These are phyloP conservation scores for Myathropa florea DNA, from an alignment of 2,888 invertebrate genomes.

Conservation along the genomic window DNA sequence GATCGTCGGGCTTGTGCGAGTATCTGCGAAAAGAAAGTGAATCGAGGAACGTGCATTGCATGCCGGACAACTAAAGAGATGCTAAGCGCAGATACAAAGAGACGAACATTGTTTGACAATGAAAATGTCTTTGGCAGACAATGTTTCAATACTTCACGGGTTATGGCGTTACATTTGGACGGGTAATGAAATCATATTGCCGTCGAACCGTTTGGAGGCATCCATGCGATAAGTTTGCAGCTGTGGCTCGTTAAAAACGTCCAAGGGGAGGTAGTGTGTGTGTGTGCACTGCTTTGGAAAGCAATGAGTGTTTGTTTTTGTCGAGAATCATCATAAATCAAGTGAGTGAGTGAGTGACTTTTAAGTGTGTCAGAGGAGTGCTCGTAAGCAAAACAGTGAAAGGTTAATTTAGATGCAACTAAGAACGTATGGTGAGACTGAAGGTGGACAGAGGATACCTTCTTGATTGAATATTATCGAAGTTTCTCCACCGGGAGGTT, in stretches of 20 bases:
- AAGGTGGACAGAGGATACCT: not conserved
- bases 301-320: not conserved
- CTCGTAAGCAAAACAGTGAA: not conserved
- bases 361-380: not conserved
- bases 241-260: constrained; percentile 1
- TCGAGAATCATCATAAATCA: not conserved
- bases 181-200: not conserved
- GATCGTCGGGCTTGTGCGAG: not conserved
- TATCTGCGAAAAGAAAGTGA: not conserved
- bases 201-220: not conserved
- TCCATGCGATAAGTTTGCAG: constrained; percentile 6
- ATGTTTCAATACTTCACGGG: not conserved
- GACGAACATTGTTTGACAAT: not conserved
- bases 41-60: not conserved
- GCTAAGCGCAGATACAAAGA: not conserved
- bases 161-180: not conserved
- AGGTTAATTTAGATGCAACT: not conserved
- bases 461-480: not conserved
- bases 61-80: not conserved
- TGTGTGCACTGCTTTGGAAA: not conserved
- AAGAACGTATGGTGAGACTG: not conserved
- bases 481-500: not conserved
- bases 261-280: not conserved
- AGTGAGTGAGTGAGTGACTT: not conserved
- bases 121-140: not conserved